Conservation (phyloP, 2,797 vertebrate species). For the Periophthalmus magnuspinnatus region DNA sequence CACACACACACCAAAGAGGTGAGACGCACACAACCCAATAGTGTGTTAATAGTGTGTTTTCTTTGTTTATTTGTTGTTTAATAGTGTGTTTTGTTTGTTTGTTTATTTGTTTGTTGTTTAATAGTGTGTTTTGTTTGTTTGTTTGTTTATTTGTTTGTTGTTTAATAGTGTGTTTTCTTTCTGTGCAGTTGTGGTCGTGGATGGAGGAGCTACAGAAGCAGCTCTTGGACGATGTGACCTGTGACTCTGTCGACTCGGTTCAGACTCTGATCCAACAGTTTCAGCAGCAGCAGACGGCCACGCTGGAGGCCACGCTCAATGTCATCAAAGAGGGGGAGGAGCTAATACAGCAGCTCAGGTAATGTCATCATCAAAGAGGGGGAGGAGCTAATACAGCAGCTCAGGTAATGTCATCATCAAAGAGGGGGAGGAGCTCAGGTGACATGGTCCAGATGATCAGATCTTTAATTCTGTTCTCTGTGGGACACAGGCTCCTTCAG, state of each 20-base stretch:
- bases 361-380: conserved; percentile 96
- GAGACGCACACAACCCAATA: no score
- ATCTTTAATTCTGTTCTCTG: not conserved
- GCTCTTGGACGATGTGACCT: conserved; percentile 92
- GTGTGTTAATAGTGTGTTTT: no score
- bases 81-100: no score
- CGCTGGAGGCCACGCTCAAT: conserved; percentile 94
- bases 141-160: no score
- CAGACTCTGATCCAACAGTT: conserved; percentile 98
- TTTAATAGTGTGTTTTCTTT: no score
- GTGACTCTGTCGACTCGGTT: conserved; percentile 93
- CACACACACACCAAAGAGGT: no score
- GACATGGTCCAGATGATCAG: conserved; percentile 49
- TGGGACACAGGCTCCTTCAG: no score
- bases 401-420: conserved; percentile 98
- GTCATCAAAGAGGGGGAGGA: conserved; percentile 99
- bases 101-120: no score
- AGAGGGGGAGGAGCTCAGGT: conserved; percentile 98
- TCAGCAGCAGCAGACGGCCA: conserved; percentile 96
- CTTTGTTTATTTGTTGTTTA: no score
- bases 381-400: conserved; percentile 97
- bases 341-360: conserved; percentile 98
- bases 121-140: no score
- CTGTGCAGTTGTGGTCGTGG: conserved; percentile 99
- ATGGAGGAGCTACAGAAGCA: conserved; percentile 99